phyloP scores from a whole-genome alignment of 2,797 vertebrate species.

The Erithacus rubecula region DNA sequence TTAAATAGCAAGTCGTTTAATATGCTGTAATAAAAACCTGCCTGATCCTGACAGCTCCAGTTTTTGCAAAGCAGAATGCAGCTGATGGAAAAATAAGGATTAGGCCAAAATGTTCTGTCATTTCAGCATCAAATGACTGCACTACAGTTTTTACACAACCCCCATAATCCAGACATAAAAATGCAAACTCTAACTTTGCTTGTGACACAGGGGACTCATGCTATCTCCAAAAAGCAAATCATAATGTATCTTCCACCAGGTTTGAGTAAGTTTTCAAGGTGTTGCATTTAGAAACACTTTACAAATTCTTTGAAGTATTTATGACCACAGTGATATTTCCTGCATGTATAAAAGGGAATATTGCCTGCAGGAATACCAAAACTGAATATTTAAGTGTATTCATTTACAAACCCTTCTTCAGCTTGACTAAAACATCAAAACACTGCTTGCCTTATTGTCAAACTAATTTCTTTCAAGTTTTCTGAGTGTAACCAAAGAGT shows the following conservation, averaged over 20 bases:
- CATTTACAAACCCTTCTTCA: background rate
- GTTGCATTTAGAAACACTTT: background rate
- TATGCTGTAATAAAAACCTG: background rate
- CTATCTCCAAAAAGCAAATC: background rate
- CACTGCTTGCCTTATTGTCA: background rate
- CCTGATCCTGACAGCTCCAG: background rate
- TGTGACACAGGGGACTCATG: background rate
- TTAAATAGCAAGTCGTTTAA: slow-evolving; percentile 16
- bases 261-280: background rate
- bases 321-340: background rate
- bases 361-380: background rate
- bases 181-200: background rate
- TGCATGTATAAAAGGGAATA: background rate
- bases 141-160: background rate
- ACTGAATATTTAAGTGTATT: background rate
- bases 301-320: background rate
- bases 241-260: background rate
- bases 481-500: background rate
- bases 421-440: background rate
- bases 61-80: background rate
- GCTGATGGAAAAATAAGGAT: background rate
- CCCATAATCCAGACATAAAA: background rate
- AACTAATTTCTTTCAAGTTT: background rate
- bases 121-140: background rate
- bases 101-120: background rate